Base-by-base conservation (phyloP, 2,888 invertebrate species). In the Oegoconia quadripuncta region DNA sequence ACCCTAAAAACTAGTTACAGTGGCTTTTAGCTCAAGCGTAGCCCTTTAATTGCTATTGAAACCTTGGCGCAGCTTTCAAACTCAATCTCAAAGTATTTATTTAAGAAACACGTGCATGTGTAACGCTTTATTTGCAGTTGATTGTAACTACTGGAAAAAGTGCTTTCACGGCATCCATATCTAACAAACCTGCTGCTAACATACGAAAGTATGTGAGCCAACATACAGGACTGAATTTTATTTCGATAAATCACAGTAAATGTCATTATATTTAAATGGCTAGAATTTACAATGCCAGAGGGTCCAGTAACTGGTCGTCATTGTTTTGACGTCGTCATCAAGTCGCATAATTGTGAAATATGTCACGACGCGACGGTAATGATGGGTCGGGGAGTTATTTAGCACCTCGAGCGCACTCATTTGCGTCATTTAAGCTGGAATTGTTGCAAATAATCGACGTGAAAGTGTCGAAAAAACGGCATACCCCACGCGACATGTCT, bases 381-480 rank as follows among this genome's bases (percentile, higher is more conserved):
- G 46, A 54, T 34, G 37, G 44, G 33, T 40, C 34, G 30, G 34
- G 43, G 44, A 42, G 48, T 53, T 42, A 46, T 44, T 43, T 39
- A 44, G 43, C 48, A 52, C 68, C 65, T 51, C 55, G 46, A 71
- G 72, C 62, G 52, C 54, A 46, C 52, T 61, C 52, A 64, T 66
- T 69, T 64, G 57, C 55, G 51, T 62, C 52, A 61, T 59, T 60
- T 58, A 55, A 56, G 44, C 44, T 49, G 43, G 49, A 58, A 45
- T 57, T 59, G 42, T 44, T 50, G 44, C 50, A 59, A 46, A 57
- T 60, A 68, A 66, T 59, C 48, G 55, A 55, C 50, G 59, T 51
- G 64, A 67, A 67, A 72, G 67, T 66, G 54, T 53, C 52, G 51
- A 49, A 58, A 63, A 64, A 53, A 50, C 50, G 43, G 53, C 49